Evolutionary conservation across 2,888 invertebrate species (phyloP).

Genomic region (Tryphoninae sp.): DNA sequence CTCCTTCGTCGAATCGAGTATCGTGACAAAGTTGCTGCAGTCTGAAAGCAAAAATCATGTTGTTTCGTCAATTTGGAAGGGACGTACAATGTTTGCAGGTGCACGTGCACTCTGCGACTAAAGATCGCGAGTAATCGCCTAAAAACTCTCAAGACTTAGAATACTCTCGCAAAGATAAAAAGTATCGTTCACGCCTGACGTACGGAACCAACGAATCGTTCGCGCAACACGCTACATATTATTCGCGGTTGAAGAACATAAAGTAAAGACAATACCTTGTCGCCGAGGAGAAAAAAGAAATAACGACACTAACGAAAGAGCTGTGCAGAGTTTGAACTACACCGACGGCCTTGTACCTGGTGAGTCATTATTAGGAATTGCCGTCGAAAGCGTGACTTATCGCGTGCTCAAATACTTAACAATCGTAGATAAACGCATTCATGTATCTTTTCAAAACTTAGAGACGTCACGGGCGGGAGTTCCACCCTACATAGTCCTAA

Average conservation of each 20-base stretch:
- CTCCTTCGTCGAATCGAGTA: background rate
- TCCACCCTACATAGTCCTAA: slow-evolving; percentile 79
- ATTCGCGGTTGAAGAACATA: background rate
- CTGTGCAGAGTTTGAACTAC: slow-evolving; percentile 41
- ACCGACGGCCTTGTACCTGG: slow-evolving; percentile 62
- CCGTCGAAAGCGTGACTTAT: slow-evolving; percentile 2
- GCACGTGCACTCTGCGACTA: slow-evolving; percentile 26
- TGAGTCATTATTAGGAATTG: slow-evolving; percentile 46
- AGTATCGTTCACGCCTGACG: background rate
- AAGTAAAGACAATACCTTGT: background rate
- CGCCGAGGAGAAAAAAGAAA: background rate
- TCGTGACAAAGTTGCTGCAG: background rate
- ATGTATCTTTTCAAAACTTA: background rate
- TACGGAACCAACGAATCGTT: background rate
- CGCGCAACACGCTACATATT: background rate
- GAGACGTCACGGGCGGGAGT: slow-evolving; percentile 68
- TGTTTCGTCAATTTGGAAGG: slow-evolving; percentile 8
- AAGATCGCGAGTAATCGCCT: slow-evolving; percentile 20
- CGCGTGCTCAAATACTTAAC: background rate
- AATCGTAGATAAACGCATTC: slow-evolving; percentile 18
- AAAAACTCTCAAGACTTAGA: slow-evolving; percentile 17
- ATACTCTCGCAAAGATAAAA: slow-evolving; percentile 9
- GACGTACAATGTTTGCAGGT: slow-evolving; percentile 18
- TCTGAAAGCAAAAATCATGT: slow-evolving; percentile 29
- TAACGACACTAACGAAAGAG: slow-evolving; percentile 31